A percentile compares a stretch with the other conserved stretches of the same genome.
Evolutionary conservation across 2,113 vertebrate genomes (phyloP).

Genomic region (Propithecus coquereli): DNA sequence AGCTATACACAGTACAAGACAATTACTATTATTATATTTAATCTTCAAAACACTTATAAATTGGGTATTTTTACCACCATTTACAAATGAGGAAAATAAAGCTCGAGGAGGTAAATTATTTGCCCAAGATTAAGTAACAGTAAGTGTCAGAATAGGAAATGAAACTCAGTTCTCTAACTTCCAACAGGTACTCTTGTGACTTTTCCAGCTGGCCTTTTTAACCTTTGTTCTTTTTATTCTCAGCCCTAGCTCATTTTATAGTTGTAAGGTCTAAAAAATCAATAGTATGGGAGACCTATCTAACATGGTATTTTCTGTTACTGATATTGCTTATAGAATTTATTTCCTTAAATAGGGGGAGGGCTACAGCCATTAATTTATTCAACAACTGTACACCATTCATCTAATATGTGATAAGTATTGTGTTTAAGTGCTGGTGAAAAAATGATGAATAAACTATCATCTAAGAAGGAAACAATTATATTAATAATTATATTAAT

Average conservation of each 20-base stretch:
- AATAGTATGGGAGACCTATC: background rate
- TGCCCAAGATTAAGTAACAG: background rate
- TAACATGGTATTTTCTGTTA: background rate
- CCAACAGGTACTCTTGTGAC: background rate
- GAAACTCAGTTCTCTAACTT: background rate
- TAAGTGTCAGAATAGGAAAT: background rate
- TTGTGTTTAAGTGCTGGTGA: background rate
- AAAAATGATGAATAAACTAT: background rate
- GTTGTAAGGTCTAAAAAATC: background rate
- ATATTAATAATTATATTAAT: background rate
- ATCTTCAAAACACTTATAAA: background rate
- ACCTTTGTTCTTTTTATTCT: background rate
- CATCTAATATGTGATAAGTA: background rate
- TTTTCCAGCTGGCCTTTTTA: background rate
- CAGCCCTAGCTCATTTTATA: background rate
- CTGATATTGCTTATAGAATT: background rate
- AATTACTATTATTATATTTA: background rate
- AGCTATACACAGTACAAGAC: background rate
- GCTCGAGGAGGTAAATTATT: background rate
- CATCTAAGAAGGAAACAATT: background rate
- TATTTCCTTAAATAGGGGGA: background rate
- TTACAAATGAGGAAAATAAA: slow-evolving; percentile 1
- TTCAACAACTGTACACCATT: background rate
- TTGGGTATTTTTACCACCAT: background rate
- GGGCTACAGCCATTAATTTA: background rate